phyloP scores from a whole-genome alignment of 2,797 vertebrate genomes.

The Garrulus glandarius region DNA sequence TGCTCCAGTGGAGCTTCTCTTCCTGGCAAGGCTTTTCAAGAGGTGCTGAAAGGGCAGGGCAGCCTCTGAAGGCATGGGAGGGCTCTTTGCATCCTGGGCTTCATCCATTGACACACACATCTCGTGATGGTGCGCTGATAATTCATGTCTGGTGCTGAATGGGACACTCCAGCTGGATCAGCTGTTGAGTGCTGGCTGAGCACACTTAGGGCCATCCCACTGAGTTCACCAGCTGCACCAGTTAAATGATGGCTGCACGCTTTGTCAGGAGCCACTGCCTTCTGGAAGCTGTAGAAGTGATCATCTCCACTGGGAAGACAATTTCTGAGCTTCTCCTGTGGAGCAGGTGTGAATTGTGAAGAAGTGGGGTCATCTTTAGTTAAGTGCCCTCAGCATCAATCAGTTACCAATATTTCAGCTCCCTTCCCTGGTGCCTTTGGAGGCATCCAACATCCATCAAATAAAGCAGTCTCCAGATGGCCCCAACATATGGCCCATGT shows the following conservation, averaged over 20 bases:
- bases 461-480: conserved; percentile 58
- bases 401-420: conserved; percentile 30
- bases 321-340: background rate
- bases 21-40: background rate
- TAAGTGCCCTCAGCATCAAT: conserved; percentile 45
- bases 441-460: conserved; percentile 8
- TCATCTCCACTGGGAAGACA: background rate
- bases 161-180: background rate
- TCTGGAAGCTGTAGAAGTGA: background rate
- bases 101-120: background rate
- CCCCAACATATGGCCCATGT: background rate
- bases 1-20: background rate
- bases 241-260: background rate
- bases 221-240: background rate
- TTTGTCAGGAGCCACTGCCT: background rate
- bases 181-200: background rate
- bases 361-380: conserved; percentile 33
- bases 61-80: background rate
- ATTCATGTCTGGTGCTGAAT: background rate
- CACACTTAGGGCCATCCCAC: background rate
- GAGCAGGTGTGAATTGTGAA: conserved; percentile 18
- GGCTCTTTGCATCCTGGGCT: fast-evolving
- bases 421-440: conserved; percentile 6
- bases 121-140: background rate
- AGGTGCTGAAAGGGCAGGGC: background rate